Conservation (phyloP, 1,140 invertebrate genomes). For the Himalopsyche phryganea region DNA sequence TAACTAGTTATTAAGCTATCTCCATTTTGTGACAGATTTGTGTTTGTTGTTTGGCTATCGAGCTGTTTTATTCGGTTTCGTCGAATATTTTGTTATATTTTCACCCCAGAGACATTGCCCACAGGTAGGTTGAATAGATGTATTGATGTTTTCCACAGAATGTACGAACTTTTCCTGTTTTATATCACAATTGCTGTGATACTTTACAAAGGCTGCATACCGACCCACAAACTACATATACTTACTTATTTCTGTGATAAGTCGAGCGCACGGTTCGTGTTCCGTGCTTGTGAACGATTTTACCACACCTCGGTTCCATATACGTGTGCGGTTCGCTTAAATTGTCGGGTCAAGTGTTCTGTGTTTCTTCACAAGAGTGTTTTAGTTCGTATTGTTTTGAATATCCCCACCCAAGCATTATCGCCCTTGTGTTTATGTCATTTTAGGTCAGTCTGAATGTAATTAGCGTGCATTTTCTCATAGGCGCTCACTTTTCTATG, state of each 20-base stretch:
- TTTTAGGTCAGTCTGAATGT: constrained; percentile 14
- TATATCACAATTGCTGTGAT: constrained; percentile 4
- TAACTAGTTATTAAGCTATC: constrained; percentile 42
- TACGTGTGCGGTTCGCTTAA: constrained; percentile 1
- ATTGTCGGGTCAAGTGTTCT: no score
- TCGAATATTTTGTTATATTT: not conserved
- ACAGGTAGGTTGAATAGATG: constrained; percentile 5
- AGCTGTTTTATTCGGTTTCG: constrained; percentile 31
- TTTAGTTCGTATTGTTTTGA: constrained; percentile 18
- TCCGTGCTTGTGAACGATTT: constrained; percentile 45
- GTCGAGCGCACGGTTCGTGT: constrained; percentile 48
- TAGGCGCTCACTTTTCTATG: not conserved
- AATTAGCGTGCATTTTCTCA: constrained; percentile 6
- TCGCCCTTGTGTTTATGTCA: constrained; percentile 19
- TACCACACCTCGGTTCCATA: constrained; percentile 15
- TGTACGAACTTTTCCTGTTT: not conserved
- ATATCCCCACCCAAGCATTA: constrained; percentile 21
- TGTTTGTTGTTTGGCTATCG: constrained; percentile 53
- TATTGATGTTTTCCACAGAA: not conserved
- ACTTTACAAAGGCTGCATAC: constrained; percentile 22
- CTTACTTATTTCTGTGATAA: constrained; percentile 53
- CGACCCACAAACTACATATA: constrained; percentile 53
- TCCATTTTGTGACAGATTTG: constrained; percentile 56
- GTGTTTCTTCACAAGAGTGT: not conserved
- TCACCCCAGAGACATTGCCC: not conserved